Conservation (phyloP, 2,113 vertebrate species). For the Protobothrops mucrosquamatus region DNA sequence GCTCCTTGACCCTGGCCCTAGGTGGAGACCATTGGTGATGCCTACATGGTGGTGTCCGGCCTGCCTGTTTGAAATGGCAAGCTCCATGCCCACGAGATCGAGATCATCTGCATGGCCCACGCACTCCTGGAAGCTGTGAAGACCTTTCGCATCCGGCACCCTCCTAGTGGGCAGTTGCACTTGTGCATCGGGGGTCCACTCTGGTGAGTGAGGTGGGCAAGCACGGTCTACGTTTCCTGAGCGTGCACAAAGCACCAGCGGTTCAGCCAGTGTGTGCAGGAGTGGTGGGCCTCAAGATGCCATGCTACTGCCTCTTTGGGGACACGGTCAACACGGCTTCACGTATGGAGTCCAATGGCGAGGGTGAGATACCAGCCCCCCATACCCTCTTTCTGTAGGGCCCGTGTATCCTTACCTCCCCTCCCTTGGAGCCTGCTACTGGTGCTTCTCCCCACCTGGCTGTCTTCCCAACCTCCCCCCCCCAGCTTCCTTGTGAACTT, state of each 20-base stretch:
- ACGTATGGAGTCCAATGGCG: slow-evolving; percentile 94
- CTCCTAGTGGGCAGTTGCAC: slow-evolving; percentile 88
- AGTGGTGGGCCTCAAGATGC: slow-evolving; percentile 97
- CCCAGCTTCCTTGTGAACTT: background rate
- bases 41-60: slow-evolving; percentile 94
- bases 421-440: background rate
- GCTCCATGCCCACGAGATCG: slow-evolving; percentile 85
- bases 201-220: slow-evolving; percentile 67
- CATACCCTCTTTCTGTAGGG: background rate
- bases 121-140: slow-evolving; percentile 87
- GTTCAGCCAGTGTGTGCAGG: slow-evolving; percentile 82
- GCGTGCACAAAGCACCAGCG: no score
- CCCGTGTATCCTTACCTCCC: background rate
- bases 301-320: slow-evolving; percentile 95
- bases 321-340: slow-evolving; percentile 97
- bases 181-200: slow-evolving; percentile 91
- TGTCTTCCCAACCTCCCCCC: background rate
- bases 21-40: slow-evolving; percentile 95
- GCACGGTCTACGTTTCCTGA: background rate
- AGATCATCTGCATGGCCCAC: slow-evolving; percentile 88
- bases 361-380: slow-evolving; percentile 73
- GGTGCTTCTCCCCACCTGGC: background rate
- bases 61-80: slow-evolving; percentile 89
- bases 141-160: slow-evolving; percentile 90
- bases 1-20: slow-evolving; percentile 39